A percentile compares a stretch with the other conserved stretches of the same genome.
These are phyloP conservation scores for Mus minutoides DNA, from an alignment of 2,797 vertebrate genomes.

Conservation along the genomic window DNA sequence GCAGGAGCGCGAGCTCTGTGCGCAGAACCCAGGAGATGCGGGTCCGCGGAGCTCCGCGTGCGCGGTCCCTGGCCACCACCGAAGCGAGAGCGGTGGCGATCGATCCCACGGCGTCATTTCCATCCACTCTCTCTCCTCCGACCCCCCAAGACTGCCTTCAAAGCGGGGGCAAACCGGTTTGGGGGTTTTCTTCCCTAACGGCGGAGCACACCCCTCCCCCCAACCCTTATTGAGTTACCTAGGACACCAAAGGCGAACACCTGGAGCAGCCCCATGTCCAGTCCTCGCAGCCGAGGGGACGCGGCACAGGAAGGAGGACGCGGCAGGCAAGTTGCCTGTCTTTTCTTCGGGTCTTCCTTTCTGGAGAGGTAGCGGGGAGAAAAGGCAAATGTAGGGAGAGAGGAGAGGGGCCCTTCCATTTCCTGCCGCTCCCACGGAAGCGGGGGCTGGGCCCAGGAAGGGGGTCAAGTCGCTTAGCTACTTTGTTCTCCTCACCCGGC, in stretches of 20 bases:
- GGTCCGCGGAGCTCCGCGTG: not conserved
- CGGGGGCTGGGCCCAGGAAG: not conserved
- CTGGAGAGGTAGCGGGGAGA: constrained; percentile 53
- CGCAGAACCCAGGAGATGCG: not conserved
- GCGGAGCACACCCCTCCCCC: constrained; percentile 31
- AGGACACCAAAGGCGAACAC: constrained; percentile 81
- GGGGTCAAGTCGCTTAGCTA: constrained; percentile 36
- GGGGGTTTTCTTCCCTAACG: not conserved
- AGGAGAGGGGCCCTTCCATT: constrained; percentile 70
- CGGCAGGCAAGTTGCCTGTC: constrained; percentile 41
- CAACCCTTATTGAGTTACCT: constrained; percentile 79
- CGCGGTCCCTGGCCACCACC: not conserved
- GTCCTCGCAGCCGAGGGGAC: constrained; percentile 2
- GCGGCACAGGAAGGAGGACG: not conserved
- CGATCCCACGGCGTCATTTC: not conserved
- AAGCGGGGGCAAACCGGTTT: not conserved
- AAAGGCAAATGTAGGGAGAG: constrained; percentile 58
- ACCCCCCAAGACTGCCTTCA: not conserved
- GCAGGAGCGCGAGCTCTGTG: not conserved
- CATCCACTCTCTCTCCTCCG: not conserved
- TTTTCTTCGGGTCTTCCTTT: constrained; percentile 57
- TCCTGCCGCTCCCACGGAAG: constrained; percentile 79
- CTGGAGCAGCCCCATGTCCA: constrained; percentile 82
- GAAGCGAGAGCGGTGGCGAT: not conserved
- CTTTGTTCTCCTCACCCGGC: constrained; percentile 61